phyloP scores from a whole-genome alignment of 2,888 invertebrate species.

The Tineola bisselliella region DNA sequence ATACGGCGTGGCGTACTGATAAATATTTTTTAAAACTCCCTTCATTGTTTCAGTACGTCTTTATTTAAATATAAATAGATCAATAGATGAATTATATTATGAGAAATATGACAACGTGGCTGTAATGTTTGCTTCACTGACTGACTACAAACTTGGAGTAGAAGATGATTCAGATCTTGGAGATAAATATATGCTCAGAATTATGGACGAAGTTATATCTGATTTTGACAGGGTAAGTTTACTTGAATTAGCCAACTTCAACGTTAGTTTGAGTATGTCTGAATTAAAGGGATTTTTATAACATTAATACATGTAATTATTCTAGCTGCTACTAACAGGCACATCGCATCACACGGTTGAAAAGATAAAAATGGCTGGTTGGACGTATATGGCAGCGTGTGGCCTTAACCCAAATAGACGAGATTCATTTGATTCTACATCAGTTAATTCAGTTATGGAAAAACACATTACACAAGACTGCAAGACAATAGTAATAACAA shows the following conservation, averaged over 20 bases:
- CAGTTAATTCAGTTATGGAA: constrained; percentile 28
- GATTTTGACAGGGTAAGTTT: constrained; percentile 85
- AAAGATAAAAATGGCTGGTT: constrained; percentile 96
- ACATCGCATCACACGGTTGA: constrained; percentile 79
- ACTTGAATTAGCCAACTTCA: neutral
- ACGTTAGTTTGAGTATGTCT: too few relatives aligned
- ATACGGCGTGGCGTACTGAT: too few relatives aligned
- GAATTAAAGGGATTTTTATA: too few relatives aligned
- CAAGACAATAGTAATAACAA: constrained; percentile 49
- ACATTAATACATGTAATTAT: too few relatives aligned
- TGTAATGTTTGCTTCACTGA: constrained; percentile 96
- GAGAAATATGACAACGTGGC: constrained; percentile 89
- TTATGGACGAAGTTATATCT: constrained; percentile 90
- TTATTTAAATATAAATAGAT: constrained; percentile 77
- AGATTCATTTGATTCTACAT: constrained; percentile 60
- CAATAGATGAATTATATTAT: constrained; percentile 82
- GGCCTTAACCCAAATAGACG: constrained; percentile 82
- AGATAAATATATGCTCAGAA: constrained; percentile 72
- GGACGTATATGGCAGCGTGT: constrained; percentile 97
- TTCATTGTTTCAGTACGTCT: constrained; percentile 72
- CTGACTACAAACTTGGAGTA: constrained; percentile 79
- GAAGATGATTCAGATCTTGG: constrained; percentile 72
- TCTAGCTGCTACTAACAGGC: constrained; percentile 72
- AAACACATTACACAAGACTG: constrained; percentile 45
- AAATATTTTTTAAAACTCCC: neutral